Percentiles rank a stretch among this genome's conserved stretches.
These are phyloP conservation scores for Zoanthus sociatus DNA, from an alignment of 92 coral and sea anemone species.

Conservation along the genomic window DNA sequence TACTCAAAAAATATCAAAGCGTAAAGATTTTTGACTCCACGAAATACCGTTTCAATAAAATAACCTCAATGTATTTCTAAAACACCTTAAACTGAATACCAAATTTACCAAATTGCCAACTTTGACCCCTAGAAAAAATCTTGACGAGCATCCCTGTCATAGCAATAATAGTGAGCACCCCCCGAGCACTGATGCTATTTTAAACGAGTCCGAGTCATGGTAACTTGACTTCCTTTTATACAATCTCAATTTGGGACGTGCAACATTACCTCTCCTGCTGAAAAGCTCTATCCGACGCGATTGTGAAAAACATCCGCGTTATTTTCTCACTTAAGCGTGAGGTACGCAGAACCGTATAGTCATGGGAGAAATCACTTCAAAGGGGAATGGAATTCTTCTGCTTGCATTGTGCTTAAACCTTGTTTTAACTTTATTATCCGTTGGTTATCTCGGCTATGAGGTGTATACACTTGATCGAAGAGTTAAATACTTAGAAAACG, in stretches of 20 bases:
- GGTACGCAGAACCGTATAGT: neutral
- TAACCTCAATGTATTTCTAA: too few species aligned
- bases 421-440: conserved; percentile 1
- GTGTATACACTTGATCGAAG: conserved; percentile 34
- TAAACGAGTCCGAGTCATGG: too few species aligned
- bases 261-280: neutral
- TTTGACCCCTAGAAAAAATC: too few species aligned
- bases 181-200: too few species aligned
- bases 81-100: too few species aligned
- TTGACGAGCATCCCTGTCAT: too few species aligned
- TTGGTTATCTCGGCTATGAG: conserved; percentile 18
- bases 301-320: neutral
- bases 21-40: too few species aligned
- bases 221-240: neutral
- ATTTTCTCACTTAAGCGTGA: neutral
- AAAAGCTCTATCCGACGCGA: neutral
- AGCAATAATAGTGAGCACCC: too few species aligned
- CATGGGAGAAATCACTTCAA: conserved; percentile 13
- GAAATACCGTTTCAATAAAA: too few species aligned
- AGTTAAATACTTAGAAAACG: conserved; percentile 11
- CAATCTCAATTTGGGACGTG: neutral
- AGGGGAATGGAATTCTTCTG: conserved; percentile 1
- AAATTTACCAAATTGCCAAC: too few species aligned
- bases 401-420: conserved; percentile 36
- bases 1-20: too few species aligned